Evolutionary conservation across 1,140 invertebrate species (phyloP), one percentile per base, ranked within the genome.

Genomic region (Atta cephalotes): DNA sequence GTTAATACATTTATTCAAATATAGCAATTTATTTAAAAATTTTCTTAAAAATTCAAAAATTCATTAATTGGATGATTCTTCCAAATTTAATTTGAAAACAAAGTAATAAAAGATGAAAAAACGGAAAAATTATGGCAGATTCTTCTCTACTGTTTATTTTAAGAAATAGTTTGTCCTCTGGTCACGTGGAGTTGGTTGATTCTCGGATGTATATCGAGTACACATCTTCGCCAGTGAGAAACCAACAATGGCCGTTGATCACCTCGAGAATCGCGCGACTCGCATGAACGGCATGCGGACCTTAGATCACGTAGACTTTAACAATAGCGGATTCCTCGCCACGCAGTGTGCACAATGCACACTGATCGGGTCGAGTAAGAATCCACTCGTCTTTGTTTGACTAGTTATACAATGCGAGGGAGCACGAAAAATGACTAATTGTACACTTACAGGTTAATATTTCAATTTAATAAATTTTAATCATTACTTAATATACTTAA

Each of bases 181-280:
- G 21, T 78, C 74, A 78, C 74, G 74, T 60, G 16, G 21, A 21
- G 6, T 16, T 51, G 76, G n/a, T 65, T 78, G 58, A 78, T 31
- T n/a, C 56, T 49, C 58, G 12, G 16, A 25, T 49, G 58, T 78
- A 39, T 63, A 78, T 63, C 76, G 39, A 39, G 74, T 62, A 12
- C 18, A 77, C 58, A 63, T 56, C 60, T 63, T 63, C 58, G 39
- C 25, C 21, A 49, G 58, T 10, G 16, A 12, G 35, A 9, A 39
- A 12, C 60, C 58, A 78, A 78, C 58, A 78, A 65, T 78, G 58
- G n/a, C 12, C 58, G 58, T 78, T 53, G 35, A 78, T 78, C 60
- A 49, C 39, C 25, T 31, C 76, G 39, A 49, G 58, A 25, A 78
- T 63, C 3, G 58, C 16, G 25, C 58, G 58, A 63, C 25, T 63